A percentile compares a stretch with the other conserved stretches of the same genome.
These are phyloP conservation scores for Eretmocerus hayati DNA, from an alignment of 2,888 invertebrate genomes.

Conservation along the genomic window DNA sequence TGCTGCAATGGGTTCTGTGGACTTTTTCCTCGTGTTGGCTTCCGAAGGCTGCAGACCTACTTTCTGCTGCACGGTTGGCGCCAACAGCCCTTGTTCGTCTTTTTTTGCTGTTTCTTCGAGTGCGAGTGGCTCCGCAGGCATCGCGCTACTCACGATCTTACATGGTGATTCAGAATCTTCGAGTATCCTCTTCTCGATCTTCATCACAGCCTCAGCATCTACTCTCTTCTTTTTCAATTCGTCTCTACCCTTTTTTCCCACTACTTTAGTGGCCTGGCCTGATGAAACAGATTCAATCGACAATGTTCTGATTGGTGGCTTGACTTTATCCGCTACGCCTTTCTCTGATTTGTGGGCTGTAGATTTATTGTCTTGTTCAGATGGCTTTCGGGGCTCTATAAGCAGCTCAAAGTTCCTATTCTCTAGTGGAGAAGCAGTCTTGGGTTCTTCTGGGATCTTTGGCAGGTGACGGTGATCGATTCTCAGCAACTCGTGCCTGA, in stretches of 20 bases:
- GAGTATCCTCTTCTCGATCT: conserved; percentile 16
- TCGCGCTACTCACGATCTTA: conserved; percentile 11
- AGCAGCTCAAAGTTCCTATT: background rate
- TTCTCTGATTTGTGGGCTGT: background rate
- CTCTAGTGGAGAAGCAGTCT: background rate
- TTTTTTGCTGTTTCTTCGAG: conserved; percentile 2
- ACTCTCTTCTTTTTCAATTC: conserved; percentile 10
- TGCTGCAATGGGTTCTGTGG: background rate
- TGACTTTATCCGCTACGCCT: background rate
- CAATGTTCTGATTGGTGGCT: background rate
- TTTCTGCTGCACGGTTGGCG: conserved; percentile 5
- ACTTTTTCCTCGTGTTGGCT: conserved; percentile 11
- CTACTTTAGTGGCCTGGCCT: background rate
- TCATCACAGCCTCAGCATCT: conserved; percentile 14
- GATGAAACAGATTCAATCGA: background rate
- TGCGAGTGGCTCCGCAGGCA: conserved; percentile 3
- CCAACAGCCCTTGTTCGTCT: background rate
- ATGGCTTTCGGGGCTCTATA: background rate
- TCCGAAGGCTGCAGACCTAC: conserved; percentile 15
- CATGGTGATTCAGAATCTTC: conserved; percentile 18
- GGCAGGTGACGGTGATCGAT: conserved; percentile 2
- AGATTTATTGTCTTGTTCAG: background rate
- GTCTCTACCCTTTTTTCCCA: conserved; percentile 3
- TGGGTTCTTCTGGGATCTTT: conserved; percentile 13
- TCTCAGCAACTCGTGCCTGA: conserved; percentile 13